A percentile compares a stretch with the other conserved stretches of the same genome.
These are phyloP conservation scores for Drosophila nr. fundita DNA, from an alignment of 2,888 invertebrate species.

Conservation along the genomic window DNA sequence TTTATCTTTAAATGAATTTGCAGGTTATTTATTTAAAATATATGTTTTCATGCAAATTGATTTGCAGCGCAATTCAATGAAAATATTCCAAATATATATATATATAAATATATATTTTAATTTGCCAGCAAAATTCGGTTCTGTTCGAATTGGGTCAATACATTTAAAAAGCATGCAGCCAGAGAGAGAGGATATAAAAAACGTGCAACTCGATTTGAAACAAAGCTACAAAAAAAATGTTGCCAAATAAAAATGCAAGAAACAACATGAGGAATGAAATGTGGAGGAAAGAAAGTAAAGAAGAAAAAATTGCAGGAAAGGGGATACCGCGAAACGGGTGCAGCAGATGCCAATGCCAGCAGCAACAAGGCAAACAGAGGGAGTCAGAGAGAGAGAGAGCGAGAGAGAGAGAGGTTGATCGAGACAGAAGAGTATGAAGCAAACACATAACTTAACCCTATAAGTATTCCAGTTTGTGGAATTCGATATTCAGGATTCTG, in stretches of 20 bases:
- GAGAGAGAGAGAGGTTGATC: background rate
- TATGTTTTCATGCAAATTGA: background rate
- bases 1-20: background rate
- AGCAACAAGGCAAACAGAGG: constrained; percentile 23
- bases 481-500: constrained; percentile 8
- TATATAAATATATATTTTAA: background rate
- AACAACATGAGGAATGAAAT: constrained; percentile 28
- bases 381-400: background rate
- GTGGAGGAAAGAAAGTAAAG: constrained; percentile 20
- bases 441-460: constrained; percentile 47
- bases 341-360: constrained; percentile 34
- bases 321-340: constrained; percentile 24
- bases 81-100: background rate
- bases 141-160: constrained; percentile 65
- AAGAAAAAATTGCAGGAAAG: background rate
- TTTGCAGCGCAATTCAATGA: constrained; percentile 17
- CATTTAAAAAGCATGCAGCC: constrained; percentile 55
- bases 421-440: background rate
- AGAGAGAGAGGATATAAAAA: constrained; percentile 55
- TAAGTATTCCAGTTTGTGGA: constrained; percentile 18
- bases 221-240: constrained; percentile 27
- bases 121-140: constrained; percentile 22
- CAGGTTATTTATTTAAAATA: constrained; percentile 25
- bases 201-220: constrained; percentile 40
- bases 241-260: constrained; percentile 36